Percentiles rank a stretch among this genome's conserved stretches.
phyloP scores from a whole-genome alignment of 2,113 vertebrate species.

The Ceyx melanurus region DNA sequence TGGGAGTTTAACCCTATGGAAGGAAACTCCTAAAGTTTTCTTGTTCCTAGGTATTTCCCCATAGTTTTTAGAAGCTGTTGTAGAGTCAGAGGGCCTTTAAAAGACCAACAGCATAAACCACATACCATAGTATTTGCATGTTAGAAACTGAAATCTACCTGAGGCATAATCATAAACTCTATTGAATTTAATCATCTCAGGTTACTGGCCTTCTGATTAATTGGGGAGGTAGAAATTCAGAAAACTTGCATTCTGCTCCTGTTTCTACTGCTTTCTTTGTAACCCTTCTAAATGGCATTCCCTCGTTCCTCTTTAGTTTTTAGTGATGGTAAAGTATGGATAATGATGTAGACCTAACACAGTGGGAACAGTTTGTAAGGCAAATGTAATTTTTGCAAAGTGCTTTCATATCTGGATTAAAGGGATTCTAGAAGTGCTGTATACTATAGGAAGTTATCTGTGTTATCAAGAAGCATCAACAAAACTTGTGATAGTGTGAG shows the following conservation, averaged over 20 bases:
- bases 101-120: background rate
- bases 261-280: background rate
- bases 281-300: background rate
- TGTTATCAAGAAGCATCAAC: background rate
- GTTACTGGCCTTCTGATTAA: background rate
- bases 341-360: background rate
- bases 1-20: background rate
- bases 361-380: background rate
- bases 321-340: background rate
- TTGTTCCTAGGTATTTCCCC: background rate
- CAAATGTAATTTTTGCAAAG: background rate
- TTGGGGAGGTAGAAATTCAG: background rate
- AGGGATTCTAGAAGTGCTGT: background rate
- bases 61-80: background rate
- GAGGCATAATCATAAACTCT: background rate
- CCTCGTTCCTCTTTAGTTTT: background rate
- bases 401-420: background rate
- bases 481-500: background rate
- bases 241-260: background rate
- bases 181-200: background rate
- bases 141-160: background rate
- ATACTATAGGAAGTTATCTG: background rate
- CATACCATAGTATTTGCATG: rapidly evolving
- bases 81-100: background rate
- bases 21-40: background rate